Percentiles rank a stretch among this genome's conserved stretches.
phyloP scores from a whole-genome alignment of 2,113 vertebrate genomes.

The Dasypus novemcinctus region DNA sequence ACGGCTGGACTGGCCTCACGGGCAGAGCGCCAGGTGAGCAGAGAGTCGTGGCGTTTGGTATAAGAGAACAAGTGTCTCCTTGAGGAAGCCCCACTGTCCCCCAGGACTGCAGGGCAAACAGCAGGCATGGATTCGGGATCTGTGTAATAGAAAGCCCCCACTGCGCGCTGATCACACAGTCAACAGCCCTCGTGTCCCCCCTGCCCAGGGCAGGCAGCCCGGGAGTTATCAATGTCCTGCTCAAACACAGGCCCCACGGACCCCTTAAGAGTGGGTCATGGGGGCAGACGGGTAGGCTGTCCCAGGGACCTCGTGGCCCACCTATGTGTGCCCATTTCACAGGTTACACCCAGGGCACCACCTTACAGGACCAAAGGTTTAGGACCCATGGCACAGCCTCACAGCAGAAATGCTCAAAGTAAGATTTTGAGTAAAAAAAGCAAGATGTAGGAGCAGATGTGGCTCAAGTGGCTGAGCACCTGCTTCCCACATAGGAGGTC shows the following conservation, averaged over 20 bases:
- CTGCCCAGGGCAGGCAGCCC: not conserved
- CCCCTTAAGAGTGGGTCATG: rapidly evolving
- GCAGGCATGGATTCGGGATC: not conserved
- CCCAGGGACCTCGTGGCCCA: not conserved
- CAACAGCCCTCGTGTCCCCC: not conserved
- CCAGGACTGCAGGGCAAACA: too few relatives aligned
- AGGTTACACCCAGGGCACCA: not conserved
- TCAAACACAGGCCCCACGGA: not conserved
- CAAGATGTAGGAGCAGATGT: too few relatives aligned
- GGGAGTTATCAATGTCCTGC: not conserved
- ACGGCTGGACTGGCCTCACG: not conserved
- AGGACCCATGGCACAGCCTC: not conserved
- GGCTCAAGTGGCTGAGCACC: too few relatives aligned
- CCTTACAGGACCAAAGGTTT: too few relatives aligned
- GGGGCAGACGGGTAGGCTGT: too few relatives aligned
- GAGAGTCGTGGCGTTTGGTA: not conserved
- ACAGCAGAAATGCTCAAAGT: too few relatives aligned
- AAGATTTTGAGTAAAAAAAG: too few relatives aligned
- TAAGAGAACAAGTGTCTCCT: not conserved
- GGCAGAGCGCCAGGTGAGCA: not conserved
- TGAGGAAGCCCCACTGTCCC: not conserved
- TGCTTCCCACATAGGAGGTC: too few relatives aligned
- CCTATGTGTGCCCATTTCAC: not conserved
- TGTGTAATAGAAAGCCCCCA: not conserved
- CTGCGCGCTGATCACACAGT: not conserved